These are phyloP conservation scores for Piaya cayana DNA, from an alignment of 2,113 vertebrate species.

Conservation along the genomic window DNA sequence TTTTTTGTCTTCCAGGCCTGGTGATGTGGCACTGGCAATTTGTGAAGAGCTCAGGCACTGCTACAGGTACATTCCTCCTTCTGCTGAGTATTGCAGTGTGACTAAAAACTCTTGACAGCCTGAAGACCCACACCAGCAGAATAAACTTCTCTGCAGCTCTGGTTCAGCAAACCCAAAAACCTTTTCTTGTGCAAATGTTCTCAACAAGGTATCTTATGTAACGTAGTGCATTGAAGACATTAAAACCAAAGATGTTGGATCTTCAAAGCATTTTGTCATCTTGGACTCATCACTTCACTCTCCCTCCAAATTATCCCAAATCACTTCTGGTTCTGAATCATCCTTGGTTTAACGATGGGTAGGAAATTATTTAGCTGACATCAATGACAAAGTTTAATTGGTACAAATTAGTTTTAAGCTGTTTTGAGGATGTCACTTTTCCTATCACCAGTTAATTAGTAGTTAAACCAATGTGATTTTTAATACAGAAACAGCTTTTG, in stretches of 20 bases:
- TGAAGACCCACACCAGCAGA: not conserved
- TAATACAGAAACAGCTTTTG: not conserved
- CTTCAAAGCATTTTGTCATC: not conserved
- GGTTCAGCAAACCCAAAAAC: not conserved
- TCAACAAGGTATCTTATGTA: not conserved
- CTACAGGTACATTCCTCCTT: not conserved
- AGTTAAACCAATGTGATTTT: not conserved
- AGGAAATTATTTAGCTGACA: not conserved
- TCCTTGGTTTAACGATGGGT: not conserved
- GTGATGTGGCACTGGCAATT: not conserved
- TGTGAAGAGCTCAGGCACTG: not conserved
- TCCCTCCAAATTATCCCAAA: not conserved
- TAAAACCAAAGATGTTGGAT: not conserved
- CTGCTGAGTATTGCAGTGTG: not conserved
- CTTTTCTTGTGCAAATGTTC: not conserved
- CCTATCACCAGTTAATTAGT: not conserved
- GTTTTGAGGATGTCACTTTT: not conserved
- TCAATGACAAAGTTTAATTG: not conserved
- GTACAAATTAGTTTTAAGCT: not conserved
- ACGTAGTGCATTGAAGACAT: not conserved
- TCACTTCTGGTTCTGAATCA: not conserved
- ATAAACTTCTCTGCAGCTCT: not conserved
- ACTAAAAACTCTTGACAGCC: not conserved
- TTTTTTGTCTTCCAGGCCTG: not conserved
- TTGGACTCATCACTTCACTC: not conserved